Evolutionary conservation across 2,888 invertebrate species (phyloP).

Genomic region (Archips crataeganus): DNA sequence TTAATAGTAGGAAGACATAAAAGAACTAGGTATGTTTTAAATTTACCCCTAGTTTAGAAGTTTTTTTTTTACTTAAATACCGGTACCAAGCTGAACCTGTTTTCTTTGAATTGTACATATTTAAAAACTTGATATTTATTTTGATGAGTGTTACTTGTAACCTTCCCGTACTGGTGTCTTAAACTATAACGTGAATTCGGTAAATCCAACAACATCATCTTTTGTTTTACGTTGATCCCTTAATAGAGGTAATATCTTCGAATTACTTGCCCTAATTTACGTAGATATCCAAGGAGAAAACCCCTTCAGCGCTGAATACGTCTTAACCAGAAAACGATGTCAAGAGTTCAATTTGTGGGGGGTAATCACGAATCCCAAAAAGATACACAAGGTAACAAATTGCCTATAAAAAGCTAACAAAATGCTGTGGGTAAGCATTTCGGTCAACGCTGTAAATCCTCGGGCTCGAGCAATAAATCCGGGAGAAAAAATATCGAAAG

Average conservation of each 20-base stretch:
- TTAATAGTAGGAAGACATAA: conserved; percentile 2
- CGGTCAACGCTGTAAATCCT: conserved; percentile 83
- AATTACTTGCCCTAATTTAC: conserved; percentile 22
- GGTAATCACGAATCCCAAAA: conserved; percentile 71
- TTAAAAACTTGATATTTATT: no score
- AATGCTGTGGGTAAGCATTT: conserved; percentile 80
- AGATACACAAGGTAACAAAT: conserved; percentile 83
- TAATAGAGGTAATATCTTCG: no score
- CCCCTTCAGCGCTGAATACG: conserved; percentile 44
- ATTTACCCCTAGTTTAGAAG: not conserved
- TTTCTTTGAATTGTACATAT: not conserved
- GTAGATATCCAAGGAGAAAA: conserved; percentile 17
- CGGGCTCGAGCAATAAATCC: conserved; percentile 72
- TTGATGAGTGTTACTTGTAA: not conserved
- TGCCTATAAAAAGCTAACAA: conserved; percentile 83
- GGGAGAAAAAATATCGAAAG: conserved; percentile 76
- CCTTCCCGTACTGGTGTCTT: not conserved
- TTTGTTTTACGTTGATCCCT: no score
- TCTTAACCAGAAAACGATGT: conserved; percentile 45
- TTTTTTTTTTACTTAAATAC: not conserved
- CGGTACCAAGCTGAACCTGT: not conserved
- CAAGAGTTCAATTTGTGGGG: conserved; percentile 71
- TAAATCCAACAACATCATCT: no score
- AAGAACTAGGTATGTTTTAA: not conserved
- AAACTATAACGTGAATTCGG: no score